These are phyloP conservation scores for Hartigia nigra DNA, from an alignment of 2,888 invertebrate genomes.

Conservation along the genomic window DNA sequence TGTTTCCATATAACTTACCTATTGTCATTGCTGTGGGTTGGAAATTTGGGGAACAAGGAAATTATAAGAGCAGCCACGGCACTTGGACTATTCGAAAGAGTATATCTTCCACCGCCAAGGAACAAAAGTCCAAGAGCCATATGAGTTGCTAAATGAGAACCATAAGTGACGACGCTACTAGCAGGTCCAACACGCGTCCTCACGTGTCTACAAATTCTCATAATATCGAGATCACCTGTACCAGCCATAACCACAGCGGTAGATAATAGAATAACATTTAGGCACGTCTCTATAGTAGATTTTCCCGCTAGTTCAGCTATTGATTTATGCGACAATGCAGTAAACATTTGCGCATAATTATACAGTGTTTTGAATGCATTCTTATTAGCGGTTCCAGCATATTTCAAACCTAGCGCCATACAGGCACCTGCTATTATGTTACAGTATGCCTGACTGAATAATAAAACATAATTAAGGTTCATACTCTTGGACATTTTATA, in stretches of 20 bases:
- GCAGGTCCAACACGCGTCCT: constrained; percentile 82
- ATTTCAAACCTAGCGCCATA: constrained; percentile 91
- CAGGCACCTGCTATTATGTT: constrained; percentile 96
- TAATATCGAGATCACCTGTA: constrained; percentile 86
- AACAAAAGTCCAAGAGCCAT: constrained; percentile 94
- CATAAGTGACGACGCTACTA: constrained; percentile 82
- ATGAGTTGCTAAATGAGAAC: constrained; percentile 94
- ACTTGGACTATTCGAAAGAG: constrained; percentile 82
- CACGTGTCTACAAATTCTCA: constrained; percentile 87
- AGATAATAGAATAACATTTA: constrained; percentile 85
- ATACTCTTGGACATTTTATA: not conserved
- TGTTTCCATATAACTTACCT: constrained; percentile 69
- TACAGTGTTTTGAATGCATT: constrained; percentile 84
- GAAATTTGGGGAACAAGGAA: constrained; percentile 97
- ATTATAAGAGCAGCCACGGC: constrained; percentile 91
- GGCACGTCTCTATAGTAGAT: constrained; percentile 88
- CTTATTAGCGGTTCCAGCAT: constrained; percentile 89
- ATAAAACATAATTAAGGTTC: constrained; percentile 14
- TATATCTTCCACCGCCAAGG: constrained; percentile 92
- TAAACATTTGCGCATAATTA: constrained; percentile 78
- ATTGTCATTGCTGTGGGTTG: constrained; percentile 96
- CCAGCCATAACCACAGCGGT: constrained; percentile 94
- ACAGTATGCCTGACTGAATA: constrained; percentile 91
- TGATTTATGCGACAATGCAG: constrained; percentile 75
- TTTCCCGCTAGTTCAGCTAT: constrained; percentile 90